Evolutionary conservation across 2,797 vertebrate genomes (phyloP).

Genomic region (Hypotaenidia philippensis): DNA sequence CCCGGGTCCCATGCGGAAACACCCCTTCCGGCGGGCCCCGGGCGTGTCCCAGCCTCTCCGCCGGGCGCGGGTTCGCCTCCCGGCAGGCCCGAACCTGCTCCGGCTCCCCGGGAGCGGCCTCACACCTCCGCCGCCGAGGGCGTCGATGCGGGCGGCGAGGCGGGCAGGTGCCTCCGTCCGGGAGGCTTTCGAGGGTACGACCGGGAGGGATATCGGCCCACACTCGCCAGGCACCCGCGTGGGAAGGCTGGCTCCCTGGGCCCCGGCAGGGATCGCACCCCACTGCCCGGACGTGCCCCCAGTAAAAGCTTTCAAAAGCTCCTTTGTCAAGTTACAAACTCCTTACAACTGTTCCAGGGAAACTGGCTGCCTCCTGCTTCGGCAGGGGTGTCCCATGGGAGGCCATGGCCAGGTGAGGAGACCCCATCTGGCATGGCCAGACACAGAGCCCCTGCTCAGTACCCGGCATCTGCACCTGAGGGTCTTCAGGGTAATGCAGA

Average conservation of each 20-base stretch:
- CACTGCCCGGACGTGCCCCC: fast-evolving
- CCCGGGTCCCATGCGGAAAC: background rate
- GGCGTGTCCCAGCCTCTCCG: background rate
- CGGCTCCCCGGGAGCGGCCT: background rate
- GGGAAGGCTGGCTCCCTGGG: background rate
- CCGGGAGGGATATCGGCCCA: too few relatives aligned
- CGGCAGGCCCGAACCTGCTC: background rate
- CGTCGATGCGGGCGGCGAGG: background rate
- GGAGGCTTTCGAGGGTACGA: background rate
- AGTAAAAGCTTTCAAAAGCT: background rate
- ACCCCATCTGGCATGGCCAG: fast-evolving
- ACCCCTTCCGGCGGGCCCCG: background rate
- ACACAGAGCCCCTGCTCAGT: fast-evolving
- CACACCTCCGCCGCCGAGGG: background rate
- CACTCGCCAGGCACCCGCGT: background rate
- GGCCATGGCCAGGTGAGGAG: fast-evolving
- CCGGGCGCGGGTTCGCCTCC: background rate
- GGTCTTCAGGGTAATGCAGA: background rate
- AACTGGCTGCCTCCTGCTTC: too few relatives aligned
- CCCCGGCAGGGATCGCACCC: too few relatives aligned
- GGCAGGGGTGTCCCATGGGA: fast-evolving
- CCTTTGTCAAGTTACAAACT: background rate
- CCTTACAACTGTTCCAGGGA: too few relatives aligned
- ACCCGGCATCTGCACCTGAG: background rate
- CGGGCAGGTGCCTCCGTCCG: background rate